phyloP scores from a whole-genome alignment of 2,888 invertebrate species.

The Caenorhabditis zanzibari region DNA sequence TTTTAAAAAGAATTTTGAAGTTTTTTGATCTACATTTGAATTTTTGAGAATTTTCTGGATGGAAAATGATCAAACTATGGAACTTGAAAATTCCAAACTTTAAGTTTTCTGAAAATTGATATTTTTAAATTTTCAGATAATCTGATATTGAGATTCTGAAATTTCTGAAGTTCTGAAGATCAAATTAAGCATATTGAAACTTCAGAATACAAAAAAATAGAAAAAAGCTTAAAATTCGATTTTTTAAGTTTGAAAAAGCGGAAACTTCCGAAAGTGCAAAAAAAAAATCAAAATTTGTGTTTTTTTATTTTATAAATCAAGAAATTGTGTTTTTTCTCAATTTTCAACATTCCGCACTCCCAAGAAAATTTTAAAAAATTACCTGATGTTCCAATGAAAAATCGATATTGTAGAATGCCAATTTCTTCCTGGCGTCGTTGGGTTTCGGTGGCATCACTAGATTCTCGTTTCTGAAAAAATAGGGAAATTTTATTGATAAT shows the following conservation, averaged over 20 bases:
- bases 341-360: neutral
- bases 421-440: conserved; percentile 87
- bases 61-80: no score
- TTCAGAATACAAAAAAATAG: no score
- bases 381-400: conserved; percentile 97
- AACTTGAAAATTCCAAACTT: neutral
- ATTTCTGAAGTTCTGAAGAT: no score
- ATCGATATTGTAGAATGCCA: conserved; percentile 95
- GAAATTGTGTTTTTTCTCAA: neutral
- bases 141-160: no score
- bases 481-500: neutral
- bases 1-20: no score
- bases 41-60: neutral
- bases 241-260: neutral
- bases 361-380: no score
- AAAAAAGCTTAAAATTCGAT: no score
- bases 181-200: no score
- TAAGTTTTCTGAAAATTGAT: no score
- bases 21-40: neutral
- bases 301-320: no score
- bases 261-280: no score
- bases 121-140: neutral
- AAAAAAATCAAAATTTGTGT: no score
- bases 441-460: conserved; percentile 98
- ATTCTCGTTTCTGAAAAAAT: conserved; percentile 88